These are phyloP conservation scores for Vulpes lagopus DNA, from an alignment of 2,113 vertebrate species.

Conservation along the genomic window DNA sequence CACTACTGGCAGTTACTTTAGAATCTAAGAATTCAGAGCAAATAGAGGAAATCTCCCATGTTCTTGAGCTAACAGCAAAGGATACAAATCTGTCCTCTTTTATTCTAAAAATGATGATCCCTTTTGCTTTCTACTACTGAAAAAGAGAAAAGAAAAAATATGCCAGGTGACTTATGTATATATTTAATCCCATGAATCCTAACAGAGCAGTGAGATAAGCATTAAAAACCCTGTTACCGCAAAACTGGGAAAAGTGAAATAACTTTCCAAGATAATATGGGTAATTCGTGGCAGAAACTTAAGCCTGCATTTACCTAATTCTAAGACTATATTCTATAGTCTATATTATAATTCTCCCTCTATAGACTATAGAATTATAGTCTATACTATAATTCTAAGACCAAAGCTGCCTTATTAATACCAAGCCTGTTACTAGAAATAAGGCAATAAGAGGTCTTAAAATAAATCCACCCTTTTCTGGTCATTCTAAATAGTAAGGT, in stretches of 20 bases:
- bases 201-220: neutral
- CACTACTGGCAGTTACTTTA: neutral
- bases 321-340: neutral
- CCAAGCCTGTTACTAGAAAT: neutral
- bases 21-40: conserved; percentile 39
- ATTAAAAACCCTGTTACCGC: neutral
- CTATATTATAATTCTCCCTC: no score
- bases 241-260: conserved; percentile 11
- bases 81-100: conserved; percentile 15
- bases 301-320: neutral
- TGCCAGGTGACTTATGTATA: neutral
- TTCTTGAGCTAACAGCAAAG: conserved; percentile 22
- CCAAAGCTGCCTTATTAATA: neutral
- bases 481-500: conserved; percentile 23
- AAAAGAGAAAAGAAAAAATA: conserved; percentile 30
- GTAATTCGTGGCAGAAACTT: neutral
- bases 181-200: neutral
- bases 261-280: neutral
- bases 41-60: neutral
- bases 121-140: conserved; percentile 45
- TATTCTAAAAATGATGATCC: conserved; percentile 45
- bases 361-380: no score
- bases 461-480: conserved; percentile 6
- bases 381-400: no score
- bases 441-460: conserved; percentile 4